Percentiles rank a stretch among this genome's conserved stretches.
phyloP scores from a whole-genome alignment of 92 coral and sea anemone genomes.

The Zoanthus sociatus region DNA sequence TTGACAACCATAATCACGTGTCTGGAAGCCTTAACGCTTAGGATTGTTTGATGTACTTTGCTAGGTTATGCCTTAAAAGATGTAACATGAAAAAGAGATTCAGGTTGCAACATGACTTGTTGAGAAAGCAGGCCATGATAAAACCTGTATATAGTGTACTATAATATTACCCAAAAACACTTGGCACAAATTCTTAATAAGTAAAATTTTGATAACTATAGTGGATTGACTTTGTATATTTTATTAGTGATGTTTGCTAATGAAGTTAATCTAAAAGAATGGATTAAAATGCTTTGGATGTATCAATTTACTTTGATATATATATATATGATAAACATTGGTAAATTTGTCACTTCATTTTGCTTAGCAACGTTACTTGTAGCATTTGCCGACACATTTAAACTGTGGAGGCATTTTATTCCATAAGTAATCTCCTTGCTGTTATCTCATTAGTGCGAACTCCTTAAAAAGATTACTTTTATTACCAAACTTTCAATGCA shows the following conservation, averaged over 20 bases:
- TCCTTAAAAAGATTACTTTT: background rate
- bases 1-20: background rate
- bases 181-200: constrained; percentile 26
- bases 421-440: background rate
- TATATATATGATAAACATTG: background rate
- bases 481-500: background rate
- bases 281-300: background rate
- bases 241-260: constrained; percentile 15
- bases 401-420: constrained; percentile 10
- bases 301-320: background rate
- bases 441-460: background rate
- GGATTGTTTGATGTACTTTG: background rate
- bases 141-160: constrained; percentile 39
- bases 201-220: constrained; percentile 33
- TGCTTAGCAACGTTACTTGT: background rate
- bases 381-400: background rate
- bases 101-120: background rate
- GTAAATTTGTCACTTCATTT: background rate
- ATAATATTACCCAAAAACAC: constrained; percentile 29
- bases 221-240: constrained; percentile 11
- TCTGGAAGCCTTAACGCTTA: background rate
- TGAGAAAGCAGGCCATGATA: background rate
- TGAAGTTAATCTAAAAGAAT: constrained; percentile 26
- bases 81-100: background rate
- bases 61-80: constrained; percentile 11